Evolutionary conservation across 1,140 invertebrate species (phyloP).

Genomic region (Heliconius himera): DNA sequence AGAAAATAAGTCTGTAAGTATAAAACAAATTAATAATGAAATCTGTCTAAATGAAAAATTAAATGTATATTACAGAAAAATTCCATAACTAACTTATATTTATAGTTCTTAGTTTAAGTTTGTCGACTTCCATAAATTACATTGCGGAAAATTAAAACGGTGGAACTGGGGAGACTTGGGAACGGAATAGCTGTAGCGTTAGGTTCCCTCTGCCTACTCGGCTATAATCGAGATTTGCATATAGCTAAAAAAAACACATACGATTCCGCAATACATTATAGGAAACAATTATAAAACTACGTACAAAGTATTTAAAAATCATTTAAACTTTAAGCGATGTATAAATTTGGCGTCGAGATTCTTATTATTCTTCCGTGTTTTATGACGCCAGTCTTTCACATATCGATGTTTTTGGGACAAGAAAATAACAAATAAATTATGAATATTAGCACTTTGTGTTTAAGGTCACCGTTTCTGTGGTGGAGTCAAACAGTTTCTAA

Average conservation of each 20-base stretch:
- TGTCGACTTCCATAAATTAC: no score
- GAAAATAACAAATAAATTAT: conserved; percentile 9
- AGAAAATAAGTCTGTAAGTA: no score
- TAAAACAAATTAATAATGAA: no score
- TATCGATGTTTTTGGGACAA: not conserved
- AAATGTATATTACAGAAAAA: no score
- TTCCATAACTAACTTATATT: no score
- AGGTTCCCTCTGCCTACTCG: no score
- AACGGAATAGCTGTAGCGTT: no score
- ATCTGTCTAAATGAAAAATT: no score
- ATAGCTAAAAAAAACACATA: not conserved
- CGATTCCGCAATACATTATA: not conserved
- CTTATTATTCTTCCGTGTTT: not conserved
- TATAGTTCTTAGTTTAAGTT: no score
- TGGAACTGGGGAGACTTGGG: no score
- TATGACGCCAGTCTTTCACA: not conserved
- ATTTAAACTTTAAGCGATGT: not conserved
- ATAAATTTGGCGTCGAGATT: not conserved
- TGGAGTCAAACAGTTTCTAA: not conserved
- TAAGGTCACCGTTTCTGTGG: not conserved
- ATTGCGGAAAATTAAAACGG: no score
- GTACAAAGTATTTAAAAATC: not conserved
- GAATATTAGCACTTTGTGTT: not conserved
- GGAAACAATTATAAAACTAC: not conserved
- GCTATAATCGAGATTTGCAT: no score